phyloP scores from a whole-genome alignment of 2,113 vertebrate genomes.

The Carollia perspicillata region DNA sequence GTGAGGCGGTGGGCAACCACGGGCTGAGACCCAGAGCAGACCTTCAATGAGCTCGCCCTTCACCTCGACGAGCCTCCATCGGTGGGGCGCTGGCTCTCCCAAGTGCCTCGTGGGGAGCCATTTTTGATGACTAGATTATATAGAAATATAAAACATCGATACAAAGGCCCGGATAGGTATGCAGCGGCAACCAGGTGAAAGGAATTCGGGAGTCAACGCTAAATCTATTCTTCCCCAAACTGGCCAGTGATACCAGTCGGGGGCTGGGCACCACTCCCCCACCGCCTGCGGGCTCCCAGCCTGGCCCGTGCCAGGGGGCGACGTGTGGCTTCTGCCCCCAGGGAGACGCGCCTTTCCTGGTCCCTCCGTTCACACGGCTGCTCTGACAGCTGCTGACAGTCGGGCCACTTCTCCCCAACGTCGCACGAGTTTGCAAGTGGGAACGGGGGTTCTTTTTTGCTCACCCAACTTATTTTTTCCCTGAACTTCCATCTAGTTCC shows the following conservation, averaged over 20 bases:
- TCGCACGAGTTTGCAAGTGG: not conserved
- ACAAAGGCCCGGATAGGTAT: not conserved
- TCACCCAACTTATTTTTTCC: not conserved
- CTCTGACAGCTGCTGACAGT: not conserved
- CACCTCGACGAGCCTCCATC: not conserved
- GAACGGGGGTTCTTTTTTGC: not conserved
- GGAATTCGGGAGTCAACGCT: not conserved
- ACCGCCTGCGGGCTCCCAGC: not conserved
- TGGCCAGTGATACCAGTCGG: not conserved
- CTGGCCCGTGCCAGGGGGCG: not conserved
- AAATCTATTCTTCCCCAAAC: not conserved
- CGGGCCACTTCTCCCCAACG: not conserved
- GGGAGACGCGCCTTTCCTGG: not conserved
- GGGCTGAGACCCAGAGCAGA: not conserved
- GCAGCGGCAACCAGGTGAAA: not conserved
- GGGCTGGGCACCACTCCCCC: not conserved
- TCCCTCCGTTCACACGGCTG: not conserved
- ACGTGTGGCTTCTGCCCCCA: too few species aligned
- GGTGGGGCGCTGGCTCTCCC: not conserved
- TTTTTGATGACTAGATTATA: not conserved
- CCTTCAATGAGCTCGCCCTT: not conserved
- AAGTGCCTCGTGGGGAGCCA: too few species aligned
- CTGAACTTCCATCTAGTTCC: slow-evolving; percentile 23
- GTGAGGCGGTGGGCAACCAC: not conserved
- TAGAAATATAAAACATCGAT: not conserved